phyloP scores from a whole-genome alignment of 2,113 vertebrate genomes.

The Platycercus adscitus region DNA sequence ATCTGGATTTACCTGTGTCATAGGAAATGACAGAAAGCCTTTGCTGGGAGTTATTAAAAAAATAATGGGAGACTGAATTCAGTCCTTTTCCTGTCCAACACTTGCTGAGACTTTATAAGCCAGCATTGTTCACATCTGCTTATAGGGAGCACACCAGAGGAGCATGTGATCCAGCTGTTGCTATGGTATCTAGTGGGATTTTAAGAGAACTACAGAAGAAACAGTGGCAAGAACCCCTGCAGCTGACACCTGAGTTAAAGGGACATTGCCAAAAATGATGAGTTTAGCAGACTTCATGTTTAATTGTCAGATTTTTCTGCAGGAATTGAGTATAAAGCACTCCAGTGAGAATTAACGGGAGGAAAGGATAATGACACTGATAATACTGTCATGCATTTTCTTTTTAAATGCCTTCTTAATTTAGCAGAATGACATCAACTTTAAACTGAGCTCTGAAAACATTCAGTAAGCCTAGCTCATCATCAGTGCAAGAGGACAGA shows the following conservation, averaged over 20 bases:
- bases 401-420: neutral
- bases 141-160: conserved; percentile 32
- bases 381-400: neutral
- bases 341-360: neutral
- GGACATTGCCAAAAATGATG: neutral
- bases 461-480: neutral
- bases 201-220: conserved; percentile 42
- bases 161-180: conserved; percentile 69
- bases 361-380: neutral
- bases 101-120: conserved; percentile 58
- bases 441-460: neutral
- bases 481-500: neutral
- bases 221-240: neutral
- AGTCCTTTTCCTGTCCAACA: neutral
- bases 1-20: neutral
- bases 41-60: neutral
- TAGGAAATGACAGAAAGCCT: neutral
- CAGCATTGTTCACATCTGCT: conserved; percentile 66
- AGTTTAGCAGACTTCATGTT: neutral
- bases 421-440: neutral
- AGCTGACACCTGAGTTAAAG: conserved; percentile 56
- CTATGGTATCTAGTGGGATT: conserved; percentile 65
- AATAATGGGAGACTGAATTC: neutral
- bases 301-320: neutral
- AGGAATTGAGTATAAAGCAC: neutral